Conservation (phyloP, 2,888 invertebrate species). For the Fragum fragum region DNA sequence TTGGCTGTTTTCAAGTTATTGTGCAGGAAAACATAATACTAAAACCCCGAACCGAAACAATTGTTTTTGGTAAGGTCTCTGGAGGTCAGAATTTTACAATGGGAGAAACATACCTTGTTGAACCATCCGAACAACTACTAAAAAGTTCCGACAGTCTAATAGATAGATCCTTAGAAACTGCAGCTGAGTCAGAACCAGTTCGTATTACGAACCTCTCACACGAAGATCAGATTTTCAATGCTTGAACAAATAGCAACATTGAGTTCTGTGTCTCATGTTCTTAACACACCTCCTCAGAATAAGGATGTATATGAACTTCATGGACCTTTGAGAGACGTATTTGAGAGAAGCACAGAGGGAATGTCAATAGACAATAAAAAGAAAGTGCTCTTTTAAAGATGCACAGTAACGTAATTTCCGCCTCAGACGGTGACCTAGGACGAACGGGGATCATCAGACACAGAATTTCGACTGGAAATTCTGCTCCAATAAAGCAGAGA, state of each 20-base stretch:
- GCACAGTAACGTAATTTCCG: background rate
- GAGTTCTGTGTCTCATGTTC: background rate
- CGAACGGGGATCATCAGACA: conserved; percentile 22
- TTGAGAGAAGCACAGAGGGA: background rate
- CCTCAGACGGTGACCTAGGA: background rate
- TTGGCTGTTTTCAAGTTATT: conserved; percentile 7
- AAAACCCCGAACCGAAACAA: background rate
- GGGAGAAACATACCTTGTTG: background rate
- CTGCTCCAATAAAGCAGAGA: conserved; percentile 1
- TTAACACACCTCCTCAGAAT: background rate
- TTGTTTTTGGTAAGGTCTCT: conserved; percentile 4
- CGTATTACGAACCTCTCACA: background rate
- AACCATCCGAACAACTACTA: conserved; percentile 2
- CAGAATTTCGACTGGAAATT: background rate
- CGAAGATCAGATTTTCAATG: background rate
- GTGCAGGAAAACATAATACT: background rate
- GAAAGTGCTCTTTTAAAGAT: background rate
- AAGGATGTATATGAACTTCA: background rate
- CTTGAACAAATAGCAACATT: conserved; percentile 8
- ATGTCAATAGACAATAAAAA: background rate
- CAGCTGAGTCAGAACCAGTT: background rate
- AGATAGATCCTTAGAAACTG: background rate
- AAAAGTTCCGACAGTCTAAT: background rate
- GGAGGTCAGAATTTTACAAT: background rate
- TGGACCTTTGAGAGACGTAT: background rate